These are phyloP conservation scores for Pachliopta kotzebuea DNA, from an alignment of 2,888 invertebrate species.

Conservation along the genomic window DNA sequence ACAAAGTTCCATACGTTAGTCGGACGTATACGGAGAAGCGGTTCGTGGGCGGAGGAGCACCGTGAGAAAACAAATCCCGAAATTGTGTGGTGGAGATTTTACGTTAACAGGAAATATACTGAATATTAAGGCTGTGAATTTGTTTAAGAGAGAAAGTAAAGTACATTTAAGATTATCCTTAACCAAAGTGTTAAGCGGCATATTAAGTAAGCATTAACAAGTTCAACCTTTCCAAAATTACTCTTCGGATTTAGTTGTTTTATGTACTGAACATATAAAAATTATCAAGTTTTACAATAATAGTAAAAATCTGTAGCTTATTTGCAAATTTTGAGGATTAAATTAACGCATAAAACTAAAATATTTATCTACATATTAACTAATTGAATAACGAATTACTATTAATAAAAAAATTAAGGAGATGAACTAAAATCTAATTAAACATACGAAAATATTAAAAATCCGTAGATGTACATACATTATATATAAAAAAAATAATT, in stretches of 20 bases:
- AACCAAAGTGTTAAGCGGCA: neutral
- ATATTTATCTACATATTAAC: too few relatives aligned
- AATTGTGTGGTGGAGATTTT: slow-evolving; percentile 54
- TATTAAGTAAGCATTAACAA: neutral
- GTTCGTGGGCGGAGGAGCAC: slow-evolving; percentile 53
- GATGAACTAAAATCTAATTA: too few relatives aligned
- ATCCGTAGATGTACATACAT: too few relatives aligned
- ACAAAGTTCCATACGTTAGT: slow-evolving; percentile 61
- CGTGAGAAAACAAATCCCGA: slow-evolving; percentile 72
- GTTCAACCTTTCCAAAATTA: neutral
- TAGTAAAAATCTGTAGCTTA: too few relatives aligned
- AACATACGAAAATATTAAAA: too few relatives aligned
- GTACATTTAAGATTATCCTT: neutral
- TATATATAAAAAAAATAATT: too few relatives aligned
- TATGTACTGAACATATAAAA: neutral
- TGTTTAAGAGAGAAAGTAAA: slow-evolving; percentile 6
- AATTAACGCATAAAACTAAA: too few relatives aligned
- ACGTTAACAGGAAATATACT: slow-evolving; percentile 48
- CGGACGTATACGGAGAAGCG: slow-evolving; percentile 67
- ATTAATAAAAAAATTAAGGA: too few relatives aligned
- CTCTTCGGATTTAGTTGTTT: neutral
- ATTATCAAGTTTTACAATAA: too few relatives aligned
- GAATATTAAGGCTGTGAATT: slow-evolving; percentile 13
- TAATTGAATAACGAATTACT: too few relatives aligned
- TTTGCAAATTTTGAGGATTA: too few relatives aligned